Percentiles rank a stretch among this genome's conserved stretches.
Evolutionary conservation across 2,888 invertebrate genomes (phyloP).

Genomic region (Acanthacorydalis orientalis): DNA sequence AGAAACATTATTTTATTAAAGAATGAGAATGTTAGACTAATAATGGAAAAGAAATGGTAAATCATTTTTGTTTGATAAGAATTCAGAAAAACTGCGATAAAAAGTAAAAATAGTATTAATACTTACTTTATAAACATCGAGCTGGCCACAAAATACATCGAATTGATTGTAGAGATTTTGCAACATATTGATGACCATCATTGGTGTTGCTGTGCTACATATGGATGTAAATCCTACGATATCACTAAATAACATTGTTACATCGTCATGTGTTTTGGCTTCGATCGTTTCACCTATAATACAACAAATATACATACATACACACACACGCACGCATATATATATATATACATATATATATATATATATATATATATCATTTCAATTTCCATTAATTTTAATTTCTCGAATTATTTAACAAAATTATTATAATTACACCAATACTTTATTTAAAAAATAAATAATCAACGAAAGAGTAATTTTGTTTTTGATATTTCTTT

Average conservation of each 20-base stretch:
- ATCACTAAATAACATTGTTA: conserved; percentile 91
- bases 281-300: conserved; percentile 69
- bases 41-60: neutral
- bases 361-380: too few species aligned
- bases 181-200: conserved; percentile 92
- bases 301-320: too few species aligned
- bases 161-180: conserved; percentile 87
- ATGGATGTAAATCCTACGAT: conserved; percentile 94
- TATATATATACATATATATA: too few species aligned
- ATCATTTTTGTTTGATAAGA: neutral
- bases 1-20: too few species aligned
- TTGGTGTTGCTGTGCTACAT: conserved; percentile 85
- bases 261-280: conserved; percentile 83
- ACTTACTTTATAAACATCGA: conserved; percentile 85
- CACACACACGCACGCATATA: too few species aligned
- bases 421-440: too few species aligned
- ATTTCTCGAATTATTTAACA: too few species aligned
- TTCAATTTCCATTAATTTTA: too few species aligned
- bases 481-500: too few species aligned
- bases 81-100: neutral
- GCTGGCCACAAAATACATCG: conserved; percentile 77
- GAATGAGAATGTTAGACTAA: too few species aligned
- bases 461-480: too few species aligned
- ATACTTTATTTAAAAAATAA: too few species aligned
- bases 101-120: neutral